Evolutionary conservation across 2,888 invertebrate genomes (phyloP), one percentile per base, ranked within the genome.

Genomic region (Ptycholaimellus sp.): DNA sequence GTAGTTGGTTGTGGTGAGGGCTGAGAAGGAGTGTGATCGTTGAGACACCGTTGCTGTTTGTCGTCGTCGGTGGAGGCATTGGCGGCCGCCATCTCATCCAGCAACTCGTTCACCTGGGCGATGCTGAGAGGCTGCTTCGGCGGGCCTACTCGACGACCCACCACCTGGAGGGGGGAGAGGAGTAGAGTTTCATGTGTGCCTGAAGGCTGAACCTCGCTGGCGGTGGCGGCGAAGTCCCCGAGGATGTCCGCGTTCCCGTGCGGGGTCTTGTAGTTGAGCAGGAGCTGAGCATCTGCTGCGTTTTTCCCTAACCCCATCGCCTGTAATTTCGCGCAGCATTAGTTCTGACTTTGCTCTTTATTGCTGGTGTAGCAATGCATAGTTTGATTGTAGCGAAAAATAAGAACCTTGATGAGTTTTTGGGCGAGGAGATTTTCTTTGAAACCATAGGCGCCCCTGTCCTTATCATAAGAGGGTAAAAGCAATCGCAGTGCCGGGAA

Each of bases 381-480:
- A n/a, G n/a, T n/a, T n/a, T n/a, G n/a, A n/a, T n/a, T n/a, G n/a
- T n/a, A n/a, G n/a, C n/a, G n/a, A n/a, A n/a, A n/a, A n/a, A n/a
- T n/a, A n/a, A n/a, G n/a, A n/a, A n/a, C n/a, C n/a, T n/a, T n/a
- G n/a, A n/a, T n/a, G n/a, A n/a, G n/a, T n/a, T n/a, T n/a, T n/a
- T n/a, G n/a, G n/a, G n/a, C n/a, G n/a, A n/a, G n/a, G n/a, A n/a
- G n/a, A n/a, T n/a, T n/a, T 55, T 77, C 74, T 61, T 80, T 78
- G 42, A 87, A 65, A 17, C 81, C 78, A 60, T 81, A 81, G 0
- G 79, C 69, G 28, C 70, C 70, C 45, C 85, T 68, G 45, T 76
- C 73, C 44, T 73, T 70, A 52, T 87, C 87, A 23, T 71, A 61
- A 40, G 70, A 67, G 1, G 85, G 82, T 21, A 85, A 52, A 9